Evolutionary conservation across 30 jellyfish, hydroid and myxozoan species (phyloP).

Genomic region (Aurelia sp.): DNA sequence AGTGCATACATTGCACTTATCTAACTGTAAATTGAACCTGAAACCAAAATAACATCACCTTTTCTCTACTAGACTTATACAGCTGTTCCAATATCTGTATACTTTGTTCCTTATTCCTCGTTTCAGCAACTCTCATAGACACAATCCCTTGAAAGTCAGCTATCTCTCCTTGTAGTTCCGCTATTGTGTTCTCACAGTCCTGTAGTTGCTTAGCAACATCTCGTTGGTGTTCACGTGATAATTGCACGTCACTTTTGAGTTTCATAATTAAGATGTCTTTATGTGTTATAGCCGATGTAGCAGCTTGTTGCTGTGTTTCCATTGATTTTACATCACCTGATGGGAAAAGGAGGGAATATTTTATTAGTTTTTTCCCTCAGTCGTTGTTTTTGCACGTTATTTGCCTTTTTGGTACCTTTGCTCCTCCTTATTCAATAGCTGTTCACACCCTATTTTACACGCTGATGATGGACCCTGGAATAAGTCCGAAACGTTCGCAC

Average conservation of each 20-base stretch:
- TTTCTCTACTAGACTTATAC: slow-evolving; percentile 62
- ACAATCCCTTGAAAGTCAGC: slow-evolving; percentile 55
- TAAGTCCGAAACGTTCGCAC: too few species aligned
- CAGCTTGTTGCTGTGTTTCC: slow-evolving; percentile 66
- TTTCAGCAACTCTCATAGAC: slow-evolving; percentile 72
- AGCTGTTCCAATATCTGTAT: slow-evolving; percentile 68
- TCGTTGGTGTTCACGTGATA: slow-evolving; percentile 60
- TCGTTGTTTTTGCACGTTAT: too few species aligned
- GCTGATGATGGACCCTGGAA: too few species aligned
- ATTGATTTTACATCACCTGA: slow-evolving; percentile 76
- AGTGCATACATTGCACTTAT: too few species aligned
- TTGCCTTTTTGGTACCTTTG: too few species aligned
- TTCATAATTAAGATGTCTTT: slow-evolving; percentile 79
- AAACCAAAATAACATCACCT: slow-evolving; percentile 2
- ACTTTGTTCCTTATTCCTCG: slow-evolving; percentile 74
- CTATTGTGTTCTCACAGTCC: slow-evolving; percentile 59
- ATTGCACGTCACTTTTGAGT: slow-evolving; percentile 67
- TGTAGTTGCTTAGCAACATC: slow-evolving; percentile 72
- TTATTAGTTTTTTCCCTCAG: too few species aligned
- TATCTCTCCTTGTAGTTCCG: slow-evolving; percentile 58
- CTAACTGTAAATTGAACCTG: too few species aligned
- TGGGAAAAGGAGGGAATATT: too few species aligned
- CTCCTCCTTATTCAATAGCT: too few species aligned
- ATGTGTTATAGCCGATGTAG: slow-evolving; percentile 44
- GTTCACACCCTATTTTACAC: too few species aligned